These are phyloP conservation scores for Equus quagga DNA, from an alignment of 2,113 vertebrate species.

Conservation along the genomic window DNA sequence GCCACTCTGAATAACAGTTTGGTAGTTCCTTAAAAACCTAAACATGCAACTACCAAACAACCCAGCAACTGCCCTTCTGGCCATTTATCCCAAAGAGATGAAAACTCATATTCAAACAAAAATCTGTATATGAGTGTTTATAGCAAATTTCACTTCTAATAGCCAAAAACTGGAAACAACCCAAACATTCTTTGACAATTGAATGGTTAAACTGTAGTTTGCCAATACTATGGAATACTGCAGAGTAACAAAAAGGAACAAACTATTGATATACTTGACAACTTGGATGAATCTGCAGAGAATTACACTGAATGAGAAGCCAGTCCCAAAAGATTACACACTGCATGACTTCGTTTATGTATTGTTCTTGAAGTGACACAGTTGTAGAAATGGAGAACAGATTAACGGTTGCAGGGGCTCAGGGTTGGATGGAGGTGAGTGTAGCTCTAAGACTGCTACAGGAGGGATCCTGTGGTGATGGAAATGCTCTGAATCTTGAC, in stretches of 20 bases:
- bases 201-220: neutral
- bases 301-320: neutral
- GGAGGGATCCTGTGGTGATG: neutral
- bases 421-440: neutral
- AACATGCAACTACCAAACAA: neutral
- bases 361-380: neutral
- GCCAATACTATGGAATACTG: neutral
- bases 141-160: neutral
- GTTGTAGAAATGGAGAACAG: neutral
- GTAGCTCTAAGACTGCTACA: neutral
- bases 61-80: neutral
- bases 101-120: neutral
- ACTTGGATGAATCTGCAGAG: neutral
- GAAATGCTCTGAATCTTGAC: neutral
- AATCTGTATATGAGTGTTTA: neutral
- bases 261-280: neutral
- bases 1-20: neutral
- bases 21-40: neutral
- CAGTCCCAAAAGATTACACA: neutral
- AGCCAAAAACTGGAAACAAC: neutral
- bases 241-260: neutral
- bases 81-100: neutral
- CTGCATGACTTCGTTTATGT: neutral
- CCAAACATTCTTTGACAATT: neutral
- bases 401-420: neutral